These are phyloP conservation scores for Desoria tigrina DNA, from an alignment of 2,888 invertebrate species.

Conservation along the genomic window DNA sequence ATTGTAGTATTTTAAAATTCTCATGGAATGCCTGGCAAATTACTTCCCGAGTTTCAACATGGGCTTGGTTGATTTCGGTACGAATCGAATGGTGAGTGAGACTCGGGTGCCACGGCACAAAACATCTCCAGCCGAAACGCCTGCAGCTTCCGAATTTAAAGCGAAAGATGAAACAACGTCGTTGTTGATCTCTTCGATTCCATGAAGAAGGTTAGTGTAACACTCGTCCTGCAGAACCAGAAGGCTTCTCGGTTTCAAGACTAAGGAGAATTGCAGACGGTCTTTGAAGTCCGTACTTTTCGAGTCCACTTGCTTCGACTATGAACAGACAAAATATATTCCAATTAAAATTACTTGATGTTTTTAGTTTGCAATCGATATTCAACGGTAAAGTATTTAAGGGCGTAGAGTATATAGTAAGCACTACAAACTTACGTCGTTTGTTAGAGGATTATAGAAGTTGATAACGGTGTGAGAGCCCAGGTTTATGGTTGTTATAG, in stretches of 20 bases:
- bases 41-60: constrained; percentile 39
- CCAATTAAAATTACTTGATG: background rate
- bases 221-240: constrained; percentile 79
- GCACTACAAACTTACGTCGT: constrained; percentile 8
- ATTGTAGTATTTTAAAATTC: no score
- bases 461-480: constrained; percentile 89
- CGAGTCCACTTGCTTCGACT: background rate
- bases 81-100: constrained; percentile 89
- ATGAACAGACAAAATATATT: background rate
- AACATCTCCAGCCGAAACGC: constrained; percentile 62
- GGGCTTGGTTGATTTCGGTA: constrained; percentile 80
- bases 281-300: constrained; percentile 20
- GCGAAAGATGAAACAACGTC: constrained; percentile 64
- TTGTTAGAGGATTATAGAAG: constrained; percentile 64
- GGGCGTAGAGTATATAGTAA: background rate
- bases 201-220: constrained; percentile 82
- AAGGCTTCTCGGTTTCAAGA: constrained; percentile 85
- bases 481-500: constrained; percentile 87
- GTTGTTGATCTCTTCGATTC: constrained; percentile 70
- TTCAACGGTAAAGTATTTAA: constrained; percentile 14
- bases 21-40: no score
- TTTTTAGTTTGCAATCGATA: background rate
- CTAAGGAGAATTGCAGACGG: constrained; percentile 66
- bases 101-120: constrained; percentile 71
- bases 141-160: constrained; percentile 63